Percentiles rank a stretch among this genome's conserved stretches.
Conservation (phyloP, 2,888 invertebrate species). For the Spisula solida region DNA sequence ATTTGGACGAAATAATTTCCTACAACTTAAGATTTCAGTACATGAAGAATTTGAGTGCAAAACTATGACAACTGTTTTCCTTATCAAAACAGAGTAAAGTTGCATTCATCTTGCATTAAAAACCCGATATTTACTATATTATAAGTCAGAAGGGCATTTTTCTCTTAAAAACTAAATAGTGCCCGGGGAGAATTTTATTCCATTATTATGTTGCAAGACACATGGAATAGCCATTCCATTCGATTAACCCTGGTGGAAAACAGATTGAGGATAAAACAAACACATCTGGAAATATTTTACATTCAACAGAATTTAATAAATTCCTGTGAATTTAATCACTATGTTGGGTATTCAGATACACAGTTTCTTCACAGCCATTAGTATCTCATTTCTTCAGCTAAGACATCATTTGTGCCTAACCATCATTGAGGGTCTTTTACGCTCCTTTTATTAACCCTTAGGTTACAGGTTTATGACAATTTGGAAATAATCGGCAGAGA, state of each 20-base stretch:
- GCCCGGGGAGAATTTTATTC: slow-evolving; percentile 1
- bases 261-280: slow-evolving; percentile 15
- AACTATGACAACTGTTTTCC: no score
- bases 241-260: slow-evolving; percentile 24
- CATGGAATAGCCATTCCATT: slow-evolving; percentile 28
- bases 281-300: slow-evolving; percentile 46
- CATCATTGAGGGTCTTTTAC: slow-evolving; percentile 56
- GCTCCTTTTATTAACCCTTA: slow-evolving; percentile 53
- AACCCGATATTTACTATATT: background rate
- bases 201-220: slow-evolving; percentile 26
- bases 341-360: slow-evolving; percentile 26
- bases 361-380: slow-evolving; percentile 23
- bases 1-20: no score
- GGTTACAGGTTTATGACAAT: slow-evolving; percentile 62
- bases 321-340: slow-evolving; percentile 29
- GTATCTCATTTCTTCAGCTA: slow-evolving; percentile 26
- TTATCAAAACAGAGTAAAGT: no score
- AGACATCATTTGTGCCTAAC: slow-evolving; percentile 52
- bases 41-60: no score
- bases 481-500: slow-evolving; percentile 47
- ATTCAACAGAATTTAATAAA: slow-evolving; percentile 34
- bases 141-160: background rate
- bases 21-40: no score
- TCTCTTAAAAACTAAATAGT: slow-evolving; percentile 22
- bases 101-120: no score